A percentile compares a stretch with the other conserved stretches of the same genome.
Evolutionary conservation across 2,888 invertebrate genomes (phyloP).

Genomic region (Stenurella melanura): DNA sequence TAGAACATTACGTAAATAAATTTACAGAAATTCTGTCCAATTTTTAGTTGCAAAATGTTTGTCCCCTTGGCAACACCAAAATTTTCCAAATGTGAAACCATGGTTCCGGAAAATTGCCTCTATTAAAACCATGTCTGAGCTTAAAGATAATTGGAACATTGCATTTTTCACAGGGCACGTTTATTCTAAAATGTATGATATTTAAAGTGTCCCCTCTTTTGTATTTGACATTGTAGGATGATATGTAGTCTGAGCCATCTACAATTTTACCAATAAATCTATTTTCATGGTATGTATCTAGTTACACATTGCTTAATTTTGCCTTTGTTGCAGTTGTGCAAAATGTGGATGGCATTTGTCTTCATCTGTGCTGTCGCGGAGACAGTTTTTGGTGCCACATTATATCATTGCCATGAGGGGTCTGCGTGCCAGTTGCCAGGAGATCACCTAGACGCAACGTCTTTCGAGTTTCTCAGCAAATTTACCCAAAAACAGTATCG

Average conservation of each 20-base stretch:
- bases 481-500: conserved; percentile 64
- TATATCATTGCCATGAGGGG: conserved; percentile 74
- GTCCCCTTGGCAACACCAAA: no score
- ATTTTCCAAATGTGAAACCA: no score
- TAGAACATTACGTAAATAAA: no score
- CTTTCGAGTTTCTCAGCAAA: conserved; percentile 86
- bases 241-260: conserved; percentile 8
- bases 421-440: conserved; percentile 80
- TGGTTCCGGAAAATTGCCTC: no score
- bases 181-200: neutral
- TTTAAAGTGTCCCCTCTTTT: neutral
- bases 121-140: no score
- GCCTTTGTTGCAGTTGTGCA: conserved; percentile 58
- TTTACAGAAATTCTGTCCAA: no score
- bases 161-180: neutral
- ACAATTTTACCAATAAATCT: neutral
- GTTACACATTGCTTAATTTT: conserved; percentile 17
- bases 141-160: neutral
- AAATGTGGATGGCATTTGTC: conserved; percentile 59
- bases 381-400: conserved; percentile 60
- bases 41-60: no score
- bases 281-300: neutral
- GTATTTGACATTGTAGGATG: neutral
- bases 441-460: conserved; percentile 80
- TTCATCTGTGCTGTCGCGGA: conserved; percentile 50